Evolutionary conservation across 37 sponge, comb jelly and placozoan genomes (phyloP).

Genomic region (Cladorhizidae sp.): DNA sequence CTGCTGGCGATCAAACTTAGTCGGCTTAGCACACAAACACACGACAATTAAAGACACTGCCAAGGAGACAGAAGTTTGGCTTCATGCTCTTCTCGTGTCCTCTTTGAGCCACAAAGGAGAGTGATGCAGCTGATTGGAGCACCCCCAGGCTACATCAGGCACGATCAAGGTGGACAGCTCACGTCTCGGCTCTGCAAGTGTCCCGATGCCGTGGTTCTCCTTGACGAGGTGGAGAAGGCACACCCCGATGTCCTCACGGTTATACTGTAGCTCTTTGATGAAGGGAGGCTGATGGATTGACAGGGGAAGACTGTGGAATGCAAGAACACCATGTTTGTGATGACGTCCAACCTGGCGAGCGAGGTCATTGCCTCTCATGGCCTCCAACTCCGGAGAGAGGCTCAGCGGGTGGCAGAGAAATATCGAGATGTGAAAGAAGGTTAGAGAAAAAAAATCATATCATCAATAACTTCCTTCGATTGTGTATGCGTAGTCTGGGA

Average conservation of each 20-base stretch:
- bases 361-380: constrained; percentile 87
- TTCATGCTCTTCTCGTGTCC: no score
- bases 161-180: constrained; percentile 96
- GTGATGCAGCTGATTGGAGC: constrained; percentile 94
- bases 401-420: constrained; percentile 29
- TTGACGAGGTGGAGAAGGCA: constrained; percentile 99
- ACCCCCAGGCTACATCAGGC: constrained; percentile 95
- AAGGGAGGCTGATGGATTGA: constrained; percentile 95
- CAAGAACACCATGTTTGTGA: constrained; percentile 93
- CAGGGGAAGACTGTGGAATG: constrained; percentile 91
- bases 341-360: constrained; percentile 96
- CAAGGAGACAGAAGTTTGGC: no score
- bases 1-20: no score
- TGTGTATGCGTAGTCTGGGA: neutral
- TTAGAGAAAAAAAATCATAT: neutral
- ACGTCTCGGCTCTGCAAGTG: constrained; percentile 74
- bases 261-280: constrained; percentile 96
- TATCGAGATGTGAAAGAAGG: constrained; percentile 18
- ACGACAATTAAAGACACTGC: no score
- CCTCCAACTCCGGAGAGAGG: constrained; percentile 76
- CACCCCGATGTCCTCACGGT: constrained; percentile 96
- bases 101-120: no score
- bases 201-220: constrained; percentile 88
- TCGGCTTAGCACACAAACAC: no score
- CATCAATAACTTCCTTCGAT: neutral